These are phyloP conservation scores for Catharus bicknelli DNA, from an alignment of 2,113 vertebrate species.

Conservation along the genomic window DNA sequence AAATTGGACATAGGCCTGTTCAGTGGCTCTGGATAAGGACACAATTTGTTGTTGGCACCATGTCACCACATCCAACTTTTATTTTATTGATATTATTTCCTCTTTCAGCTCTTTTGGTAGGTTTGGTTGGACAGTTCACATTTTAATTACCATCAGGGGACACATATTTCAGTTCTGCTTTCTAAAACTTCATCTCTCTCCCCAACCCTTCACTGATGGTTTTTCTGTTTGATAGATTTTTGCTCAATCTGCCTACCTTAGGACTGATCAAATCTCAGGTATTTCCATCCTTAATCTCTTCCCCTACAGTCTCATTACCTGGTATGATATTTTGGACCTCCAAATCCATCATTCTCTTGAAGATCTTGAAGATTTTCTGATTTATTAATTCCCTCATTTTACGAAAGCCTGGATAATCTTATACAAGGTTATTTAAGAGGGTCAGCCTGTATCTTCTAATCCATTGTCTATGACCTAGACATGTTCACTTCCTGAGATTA, in stretches of 20 bases:
- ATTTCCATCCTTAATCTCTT: not conserved
- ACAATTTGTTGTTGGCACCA: not conserved
- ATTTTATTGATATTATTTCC: not conserved
- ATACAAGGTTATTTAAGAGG: not conserved
- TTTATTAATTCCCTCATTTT: slow-evolving; percentile 27
- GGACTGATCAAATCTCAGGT: not conserved
- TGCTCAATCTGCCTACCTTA: not conserved
- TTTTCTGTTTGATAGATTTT: not conserved
- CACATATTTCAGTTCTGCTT: not conserved
- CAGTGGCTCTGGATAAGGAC: not conserved
- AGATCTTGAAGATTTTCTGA: not conserved
- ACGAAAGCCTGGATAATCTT: not conserved
- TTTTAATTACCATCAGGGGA: not conserved
- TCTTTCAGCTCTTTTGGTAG: not conserved
- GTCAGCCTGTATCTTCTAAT: not conserved
- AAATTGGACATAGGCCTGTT: not conserved
- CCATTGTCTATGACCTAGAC: not conserved
- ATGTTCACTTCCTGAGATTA: not conserved
- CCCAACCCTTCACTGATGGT: accelerated
- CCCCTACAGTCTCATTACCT: not conserved
- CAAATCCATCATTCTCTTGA: not conserved
- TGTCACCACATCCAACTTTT: not conserved
- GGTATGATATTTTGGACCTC: not conserved
- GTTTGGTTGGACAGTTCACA: not conserved
- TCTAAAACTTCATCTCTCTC: not conserved